phyloP scores from a whole-genome alignment of 2,113 vertebrate species.

The Brachypteracias leptosomus region DNA sequence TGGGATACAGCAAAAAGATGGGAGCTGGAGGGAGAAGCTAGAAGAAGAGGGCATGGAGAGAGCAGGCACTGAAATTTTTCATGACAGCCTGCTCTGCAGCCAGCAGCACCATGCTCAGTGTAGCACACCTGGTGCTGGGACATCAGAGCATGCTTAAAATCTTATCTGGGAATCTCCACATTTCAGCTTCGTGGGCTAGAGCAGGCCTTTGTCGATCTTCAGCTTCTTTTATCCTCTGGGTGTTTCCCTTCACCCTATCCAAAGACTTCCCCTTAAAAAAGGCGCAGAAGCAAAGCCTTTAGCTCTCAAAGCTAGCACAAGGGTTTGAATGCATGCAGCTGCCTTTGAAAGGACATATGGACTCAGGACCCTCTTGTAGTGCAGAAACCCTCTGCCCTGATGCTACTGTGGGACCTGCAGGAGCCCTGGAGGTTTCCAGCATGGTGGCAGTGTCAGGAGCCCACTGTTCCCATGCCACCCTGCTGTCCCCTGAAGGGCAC shows the following conservation, averaged over 20 bases:
- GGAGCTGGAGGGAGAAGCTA: not conserved
- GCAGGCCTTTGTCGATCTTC: not conserved
- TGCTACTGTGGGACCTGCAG: not conserved
- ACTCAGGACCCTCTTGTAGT: not conserved
- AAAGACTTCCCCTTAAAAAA: not conserved
- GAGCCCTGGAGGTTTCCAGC: not conserved
- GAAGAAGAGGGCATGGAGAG: not conserved
- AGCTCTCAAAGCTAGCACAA: fast-evolving
- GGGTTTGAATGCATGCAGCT: fast-evolving
- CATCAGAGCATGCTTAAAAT: fast-evolving
- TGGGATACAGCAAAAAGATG: not conserved
- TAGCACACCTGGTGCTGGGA: not conserved
- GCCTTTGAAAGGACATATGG: not conserved
- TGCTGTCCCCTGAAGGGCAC: not conserved
- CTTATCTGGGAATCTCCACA: not conserved
- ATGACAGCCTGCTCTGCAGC: not conserved
- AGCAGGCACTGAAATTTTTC: not conserved
- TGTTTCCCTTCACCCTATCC: not conserved
- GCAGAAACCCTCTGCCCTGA: not conserved
- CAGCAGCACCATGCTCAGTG: not conserved
- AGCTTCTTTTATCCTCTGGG: not conserved
- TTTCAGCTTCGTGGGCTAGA: not conserved
- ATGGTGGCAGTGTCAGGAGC: not conserved
- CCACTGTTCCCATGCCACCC: not conserved
- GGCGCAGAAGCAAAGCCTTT: not conserved